Evolutionary conservation across 2,888 invertebrate genomes (phyloP), one percentile per base, ranked within the genome.

Genomic region (Tholera decimalis): DNA sequence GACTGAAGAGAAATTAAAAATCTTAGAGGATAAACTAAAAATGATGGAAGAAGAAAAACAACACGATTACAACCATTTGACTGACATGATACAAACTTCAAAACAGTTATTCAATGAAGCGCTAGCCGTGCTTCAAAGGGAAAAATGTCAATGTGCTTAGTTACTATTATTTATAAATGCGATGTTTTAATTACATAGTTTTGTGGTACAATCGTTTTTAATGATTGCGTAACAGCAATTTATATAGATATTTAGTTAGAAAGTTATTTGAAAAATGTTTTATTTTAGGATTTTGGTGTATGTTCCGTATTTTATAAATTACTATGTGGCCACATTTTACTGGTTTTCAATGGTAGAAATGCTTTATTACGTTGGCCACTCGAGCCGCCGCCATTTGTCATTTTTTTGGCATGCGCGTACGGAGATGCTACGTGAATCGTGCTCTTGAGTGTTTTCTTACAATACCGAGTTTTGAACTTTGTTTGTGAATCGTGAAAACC

Each of bases 1-100:
- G 59, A 95, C 97, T 0, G 96, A 97, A 81, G 97, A 97, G 88
- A 97, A 96, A 80, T 93, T 97, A 44, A 96, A 97, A 85, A 96
- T 97, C 20, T 90, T 97, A 85, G 96, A 96, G 84, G 96, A 96
- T 44, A 96, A 96, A 84, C 85, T 97, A 41, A 96, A 96, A 82
- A 96, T 97, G 85, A 93, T 97, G 35, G 96, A 96, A 78, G 96
- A 96, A 72, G 97, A 97, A 82, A 96, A 97, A 83, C 95, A 94
- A 58, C 91, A 95, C 22, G 97, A 97, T 89, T 93, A 95, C 43
- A 88, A 89, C 43, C 90, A 93, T 86, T 96, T 95, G 78, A 96
- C 94, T 73, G 95, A 93, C 84, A 96, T 96, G 94, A 93, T 96
- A 41, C 95, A 96, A 81, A 95, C 95, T n/a, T 95, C 96, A 0